Evolutionary conservation across 2,888 invertebrate species (phyloP).

Genomic region (Cerceris rybyensis): DNA sequence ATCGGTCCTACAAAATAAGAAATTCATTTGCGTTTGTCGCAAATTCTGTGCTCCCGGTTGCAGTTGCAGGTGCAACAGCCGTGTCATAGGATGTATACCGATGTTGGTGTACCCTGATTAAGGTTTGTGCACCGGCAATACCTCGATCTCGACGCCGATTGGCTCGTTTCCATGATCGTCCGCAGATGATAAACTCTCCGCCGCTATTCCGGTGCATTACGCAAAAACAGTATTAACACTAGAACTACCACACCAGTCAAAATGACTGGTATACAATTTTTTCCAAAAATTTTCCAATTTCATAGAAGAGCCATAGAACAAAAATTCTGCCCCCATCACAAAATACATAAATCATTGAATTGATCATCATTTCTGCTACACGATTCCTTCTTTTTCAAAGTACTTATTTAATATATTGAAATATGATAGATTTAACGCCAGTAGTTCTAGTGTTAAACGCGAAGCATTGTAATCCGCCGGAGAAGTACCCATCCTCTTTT

Average conservation of each 20-base stretch:
- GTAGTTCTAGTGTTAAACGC: too few species aligned
- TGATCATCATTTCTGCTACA: too few species aligned
- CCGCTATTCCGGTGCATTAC: conserved; percentile 9
- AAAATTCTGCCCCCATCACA: too few species aligned
- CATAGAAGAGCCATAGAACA: too few species aligned
- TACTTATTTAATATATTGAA: too few species aligned
- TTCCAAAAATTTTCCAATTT: too few species aligned
- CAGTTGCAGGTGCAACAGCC: conserved; percentile 38
- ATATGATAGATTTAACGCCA: too few species aligned
- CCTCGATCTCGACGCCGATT: conserved; percentile 7
- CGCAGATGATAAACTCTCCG: conserved; percentile 2
- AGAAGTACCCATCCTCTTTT: conserved; percentile 5
- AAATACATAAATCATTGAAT: too few species aligned
- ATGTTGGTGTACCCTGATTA: conserved; percentile 25
- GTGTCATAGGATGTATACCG: conserved; percentile 35
- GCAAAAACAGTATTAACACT: conserved; percentile 11
- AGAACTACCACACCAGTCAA: too few species aligned
- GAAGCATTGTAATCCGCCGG: not conserved
- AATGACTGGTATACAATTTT: too few species aligned
- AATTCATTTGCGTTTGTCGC: not conserved
- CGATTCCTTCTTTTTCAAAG: too few species aligned
- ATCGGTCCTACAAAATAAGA: not conserved
- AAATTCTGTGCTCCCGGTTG: not conserved
- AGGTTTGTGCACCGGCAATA: conserved; percentile 1
- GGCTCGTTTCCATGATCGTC: conserved; percentile 4